Percentiles rank a stretch among this genome's conserved stretches.
Evolutionary conservation across 2,888 invertebrate species (phyloP).

Genomic region (Melanostoma scalare): DNA sequence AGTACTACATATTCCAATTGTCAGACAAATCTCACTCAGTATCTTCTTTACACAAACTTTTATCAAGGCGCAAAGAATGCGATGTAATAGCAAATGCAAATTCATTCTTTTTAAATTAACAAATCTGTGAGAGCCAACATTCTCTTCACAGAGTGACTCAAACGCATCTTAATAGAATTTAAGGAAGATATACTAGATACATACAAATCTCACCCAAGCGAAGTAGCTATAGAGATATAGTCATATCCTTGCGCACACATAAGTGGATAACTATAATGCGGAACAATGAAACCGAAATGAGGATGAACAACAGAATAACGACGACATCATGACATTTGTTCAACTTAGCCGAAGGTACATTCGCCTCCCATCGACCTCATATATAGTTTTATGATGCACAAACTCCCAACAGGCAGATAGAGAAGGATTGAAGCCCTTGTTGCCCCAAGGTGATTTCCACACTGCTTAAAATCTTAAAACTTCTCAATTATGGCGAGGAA

Average conservation of each 20-base stretch:
- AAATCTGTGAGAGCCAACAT: too few relatives aligned
- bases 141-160: too few relatives aligned
- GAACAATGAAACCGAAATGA: conserved; percentile 41
- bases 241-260: neutral
- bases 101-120: too few relatives aligned
- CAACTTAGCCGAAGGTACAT: conserved; percentile 35
- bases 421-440: conserved; percentile 39
- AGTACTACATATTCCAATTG: too few relatives aligned
- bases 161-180: neutral
- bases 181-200: neutral
- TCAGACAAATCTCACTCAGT: too few relatives aligned
- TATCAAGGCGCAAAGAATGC: too few relatives aligned
- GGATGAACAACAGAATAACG: conserved; percentile 25
- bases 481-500: conserved; percentile 69
- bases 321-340: conserved; percentile 64
- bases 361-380: neutral
- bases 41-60: too few relatives aligned
- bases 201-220: neutral
- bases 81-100: too few relatives aligned
- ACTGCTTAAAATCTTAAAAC: conserved; percentile 72
- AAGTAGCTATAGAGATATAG: neutral
- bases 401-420: conserved; percentile 5
- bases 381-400: conserved; percentile 2
- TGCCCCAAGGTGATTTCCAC: conserved; percentile 66
- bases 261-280: conserved; percentile 15